These are phyloP conservation scores for Anarsia innoxiella DNA, from an alignment of 2,888 invertebrate species.

Conservation along the genomic window DNA sequence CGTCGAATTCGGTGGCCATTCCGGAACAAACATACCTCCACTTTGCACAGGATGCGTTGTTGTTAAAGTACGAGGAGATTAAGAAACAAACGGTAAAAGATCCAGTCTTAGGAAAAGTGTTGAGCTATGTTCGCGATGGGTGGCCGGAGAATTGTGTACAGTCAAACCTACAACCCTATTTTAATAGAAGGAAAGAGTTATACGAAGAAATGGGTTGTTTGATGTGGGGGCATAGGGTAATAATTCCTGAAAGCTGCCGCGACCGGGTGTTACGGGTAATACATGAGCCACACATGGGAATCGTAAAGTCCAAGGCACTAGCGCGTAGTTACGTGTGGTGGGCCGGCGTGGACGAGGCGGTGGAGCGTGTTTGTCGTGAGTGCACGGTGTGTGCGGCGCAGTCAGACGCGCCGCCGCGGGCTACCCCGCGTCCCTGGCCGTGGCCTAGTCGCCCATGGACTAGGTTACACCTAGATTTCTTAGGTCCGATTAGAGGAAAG, in stretches of 20 bases:
- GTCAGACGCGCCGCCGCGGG: conserved; percentile 9
- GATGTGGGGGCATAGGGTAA: conserved; percentile 19
- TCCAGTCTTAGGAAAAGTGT: neutral
- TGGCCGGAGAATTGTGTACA: neutral
- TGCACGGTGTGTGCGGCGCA: neutral
- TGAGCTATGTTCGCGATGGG: neutral
- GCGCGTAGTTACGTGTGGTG: conserved; percentile 19
- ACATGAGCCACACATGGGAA: conserved; percentile 17
- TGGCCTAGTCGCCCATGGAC: neutral
- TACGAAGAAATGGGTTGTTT: conserved; percentile 5
- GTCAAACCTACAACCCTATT: neutral
- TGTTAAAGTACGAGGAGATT: conserved; percentile 2
- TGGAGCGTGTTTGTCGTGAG: neutral
- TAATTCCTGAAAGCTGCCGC: conserved; percentile 13
- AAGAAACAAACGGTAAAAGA: neutral
- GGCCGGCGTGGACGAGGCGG: conserved; percentile 2
- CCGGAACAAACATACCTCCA: conserved; percentile 12
- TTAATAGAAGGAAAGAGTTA: neutral
- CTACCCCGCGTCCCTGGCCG: neutral
- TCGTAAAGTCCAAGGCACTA: conserved; percentile 15
- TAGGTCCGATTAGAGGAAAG: neutral
- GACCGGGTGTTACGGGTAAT: conserved; percentile 9
- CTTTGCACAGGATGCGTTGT: conserved; percentile 6
- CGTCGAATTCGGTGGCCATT: neutral
- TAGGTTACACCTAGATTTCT: neutral